Base-by-base conservation (phyloP, 2,888 invertebrate species). In the Aquatica leii region DNA sequence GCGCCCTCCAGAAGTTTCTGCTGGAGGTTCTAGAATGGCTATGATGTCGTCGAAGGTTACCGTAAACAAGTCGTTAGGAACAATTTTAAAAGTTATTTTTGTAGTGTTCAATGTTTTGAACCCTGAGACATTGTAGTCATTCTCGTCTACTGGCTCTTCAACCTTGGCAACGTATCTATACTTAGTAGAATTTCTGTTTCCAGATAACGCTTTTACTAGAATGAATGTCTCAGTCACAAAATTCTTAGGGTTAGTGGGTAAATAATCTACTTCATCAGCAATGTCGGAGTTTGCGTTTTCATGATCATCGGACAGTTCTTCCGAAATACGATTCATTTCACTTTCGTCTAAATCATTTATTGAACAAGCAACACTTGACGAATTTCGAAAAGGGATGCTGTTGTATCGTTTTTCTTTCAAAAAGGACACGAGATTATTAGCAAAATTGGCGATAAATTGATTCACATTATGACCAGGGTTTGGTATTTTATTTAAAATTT, bases 181-280 rank as follows among this genome's bases (percentile, higher is more conserved):
- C n/a, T n/a, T n/a, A n/a, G n/a, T n/a, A n/a, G n/a, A n/a, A n/a
- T n/a, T n/a, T n/a, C 41, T 41, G 15, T 41, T 41, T 41, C 41
- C 41, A 41, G 41, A 41, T 14, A 41, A 41, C 41, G 14, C 15
- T n/a, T n/a, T 41, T 41, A 12, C 14, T 12, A n/a, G n/a, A 3
- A 14, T 12, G 14, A 12, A 41, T 12, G 14, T 41, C 1, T 2
- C 41, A 41, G 41, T n/a, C 12, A 15, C 3, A 14, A 41, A 8
- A 41, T 41, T 41, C 41, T 41, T 41, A 15, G 17, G 41, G 15
- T 41, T 14, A 15, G 15, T 15, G 15, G 41, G 41, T 41, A 41
- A 41, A 41, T 41, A 41, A 41, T 41, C 41, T 41, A 41, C 41
- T 41, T 41, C 41, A n/a, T n/a, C n/a, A n/a, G n/a, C n/a, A n/a